Percentiles rank a stretch among this genome's conserved stretches.
Conservation (phyloP, 2,888 invertebrate genomes). For the Cacoxenus indagator region DNA sequence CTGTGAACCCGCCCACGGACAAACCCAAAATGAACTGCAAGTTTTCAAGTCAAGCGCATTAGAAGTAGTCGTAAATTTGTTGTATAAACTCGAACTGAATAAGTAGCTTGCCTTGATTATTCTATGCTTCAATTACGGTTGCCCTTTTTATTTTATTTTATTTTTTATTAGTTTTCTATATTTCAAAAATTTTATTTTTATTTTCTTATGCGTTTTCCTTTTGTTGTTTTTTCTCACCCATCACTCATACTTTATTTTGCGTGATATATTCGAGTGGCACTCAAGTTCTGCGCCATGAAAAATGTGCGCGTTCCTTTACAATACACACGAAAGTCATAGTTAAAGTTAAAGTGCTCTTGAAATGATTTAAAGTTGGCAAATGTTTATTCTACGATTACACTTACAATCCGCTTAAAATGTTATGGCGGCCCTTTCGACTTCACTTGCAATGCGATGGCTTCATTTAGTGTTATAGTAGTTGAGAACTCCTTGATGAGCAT, state of each 20-base stretch:
- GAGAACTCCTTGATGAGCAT: not conserved
- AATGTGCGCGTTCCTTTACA: not conserved
- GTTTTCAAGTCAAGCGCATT: conserved; percentile 17
- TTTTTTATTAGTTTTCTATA: not conserved
- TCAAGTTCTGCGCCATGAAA: not conserved
- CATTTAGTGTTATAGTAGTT: not conserved
- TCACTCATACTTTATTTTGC: not conserved
- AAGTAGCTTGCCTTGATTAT: conserved; percentile 22
- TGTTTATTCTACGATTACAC: not conserved
- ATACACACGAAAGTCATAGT: not conserved
- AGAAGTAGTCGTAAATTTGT: conserved; percentile 14
- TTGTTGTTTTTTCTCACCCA: not conserved
- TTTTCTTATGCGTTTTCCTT: not conserved
- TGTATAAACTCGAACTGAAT: conserved; percentile 38
- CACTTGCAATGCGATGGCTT: not conserved
- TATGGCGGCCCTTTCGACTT: too few relatives aligned
- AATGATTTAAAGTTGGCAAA: not conserved
- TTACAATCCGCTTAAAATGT: not conserved
- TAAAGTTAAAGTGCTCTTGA: not conserved
- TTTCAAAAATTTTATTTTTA: not conserved
- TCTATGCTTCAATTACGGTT: not conserved
- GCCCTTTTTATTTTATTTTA: not conserved
- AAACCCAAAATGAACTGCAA: not conserved
- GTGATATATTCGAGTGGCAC: not conserved
- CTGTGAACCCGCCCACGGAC: not conserved